phyloP scores from a whole-genome alignment of 2,888 invertebrate genomes.

The Sepiola atlantica region DNA sequence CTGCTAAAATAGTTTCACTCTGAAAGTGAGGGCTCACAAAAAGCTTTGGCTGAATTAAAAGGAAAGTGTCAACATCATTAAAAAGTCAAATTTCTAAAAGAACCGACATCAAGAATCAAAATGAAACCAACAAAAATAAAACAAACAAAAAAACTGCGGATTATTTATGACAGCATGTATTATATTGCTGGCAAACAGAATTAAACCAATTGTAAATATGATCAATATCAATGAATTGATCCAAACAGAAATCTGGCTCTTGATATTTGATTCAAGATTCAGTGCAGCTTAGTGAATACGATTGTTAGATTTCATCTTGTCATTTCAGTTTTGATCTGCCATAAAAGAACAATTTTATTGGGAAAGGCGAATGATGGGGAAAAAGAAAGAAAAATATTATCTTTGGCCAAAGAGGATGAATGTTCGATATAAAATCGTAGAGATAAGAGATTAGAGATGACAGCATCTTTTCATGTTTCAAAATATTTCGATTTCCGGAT shows the following conservation, averaged over 20 bases:
- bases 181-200: not conserved
- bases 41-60: too few species aligned
- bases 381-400: not conserved
- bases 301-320: not conserved
- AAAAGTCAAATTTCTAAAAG: too few species aligned
- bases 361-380: not conserved
- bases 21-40: too few species aligned
- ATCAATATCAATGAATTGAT: constrained; percentile 32
- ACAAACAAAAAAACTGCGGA: not conserved
- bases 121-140: too few species aligned
- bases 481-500: not conserved
- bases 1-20: too few species aligned
- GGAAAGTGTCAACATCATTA: too few species aligned
- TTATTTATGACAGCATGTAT: not conserved
- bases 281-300: not conserved
- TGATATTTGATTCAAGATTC: not conserved
- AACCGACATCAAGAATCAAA: too few species aligned
- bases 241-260: not conserved
- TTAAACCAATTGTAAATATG: not conserved
- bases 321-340: not conserved
- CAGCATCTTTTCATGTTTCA: not conserved
- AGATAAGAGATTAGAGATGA: not conserved
- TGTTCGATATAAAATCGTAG: not conserved
- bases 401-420: not conserved
- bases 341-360: not conserved